These are phyloP conservation scores for Camelus bactrianus DNA, from an alignment of 2,113 vertebrate species.

Conservation along the genomic window DNA sequence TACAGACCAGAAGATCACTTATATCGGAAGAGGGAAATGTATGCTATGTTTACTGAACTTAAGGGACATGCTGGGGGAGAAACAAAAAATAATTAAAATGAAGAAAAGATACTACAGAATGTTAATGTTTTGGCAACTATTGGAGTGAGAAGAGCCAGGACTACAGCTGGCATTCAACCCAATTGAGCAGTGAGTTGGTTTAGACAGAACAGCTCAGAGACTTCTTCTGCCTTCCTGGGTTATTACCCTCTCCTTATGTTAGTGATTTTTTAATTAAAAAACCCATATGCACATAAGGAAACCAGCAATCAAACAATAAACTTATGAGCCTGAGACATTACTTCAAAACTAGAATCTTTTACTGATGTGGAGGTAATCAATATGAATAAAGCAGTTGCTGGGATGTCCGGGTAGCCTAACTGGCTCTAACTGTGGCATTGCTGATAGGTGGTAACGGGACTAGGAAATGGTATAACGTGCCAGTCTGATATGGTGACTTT, in stretches of 20 bases:
- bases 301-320: neutral
- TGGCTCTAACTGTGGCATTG: neutral
- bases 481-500: neutral
- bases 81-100: neutral
- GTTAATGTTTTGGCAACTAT: conserved; percentile 29
- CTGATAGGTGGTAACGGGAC: neutral
- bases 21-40: neutral
- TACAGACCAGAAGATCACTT: neutral
- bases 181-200: neutral
- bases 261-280: neutral
- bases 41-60: conserved; percentile 8
- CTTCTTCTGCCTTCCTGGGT: neutral
- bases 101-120: neutral
- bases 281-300: neutral
- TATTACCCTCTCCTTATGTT: neutral
- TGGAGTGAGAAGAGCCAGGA: neutral
- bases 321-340: neutral
- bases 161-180: neutral
- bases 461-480: neutral
- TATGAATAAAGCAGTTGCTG: neutral
- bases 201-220: neutral
- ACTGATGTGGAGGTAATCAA: neutral
- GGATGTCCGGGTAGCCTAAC: neutral
- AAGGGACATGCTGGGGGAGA: neutral
- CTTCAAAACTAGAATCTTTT: neutral